Evolutionary conservation across 2,113 vertebrate genomes (phyloP), one percentile per base, ranked within the genome.

Genomic region (Arothron firmamentum): DNA sequence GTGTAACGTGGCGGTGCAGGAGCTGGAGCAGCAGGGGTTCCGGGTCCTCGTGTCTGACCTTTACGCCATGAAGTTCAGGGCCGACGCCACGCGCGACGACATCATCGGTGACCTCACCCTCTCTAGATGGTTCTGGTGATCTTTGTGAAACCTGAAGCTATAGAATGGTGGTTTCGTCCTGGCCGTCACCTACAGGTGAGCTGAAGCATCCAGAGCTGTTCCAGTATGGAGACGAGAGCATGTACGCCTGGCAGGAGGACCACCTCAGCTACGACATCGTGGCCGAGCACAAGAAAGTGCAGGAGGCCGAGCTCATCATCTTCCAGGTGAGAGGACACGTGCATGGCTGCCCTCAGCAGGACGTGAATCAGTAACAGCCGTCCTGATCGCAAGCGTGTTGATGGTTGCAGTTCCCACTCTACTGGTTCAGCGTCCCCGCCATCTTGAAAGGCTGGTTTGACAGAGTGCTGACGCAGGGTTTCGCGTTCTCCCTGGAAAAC

Each of bases 391-490:
- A 9, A 28, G 9, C 16, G 41, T 57, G 55, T 23, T 23, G 19
- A 9, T 12, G 19, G 25, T 56, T 5, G 23, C 86, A 94, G 94
- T 95, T 94, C 63, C 93, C 94, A 0, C 1, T 95, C 58, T 91
- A 93, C 58, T 95, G 94, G 94, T 92, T 92, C 67, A 90, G 91
- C 7, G 71, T 93, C 1, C 93, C 93, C 0, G 94, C 92, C 56
- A 91, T 94, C 75, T 77, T 94, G 82, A 95, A 94, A 74, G 94
- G 92, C 67, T 94, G 93, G 92, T 87, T 92, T 0, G 93, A 95
- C 31, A 65, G 93, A 11, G 91, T 94, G 7, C 56, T 95, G 3
- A 52, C 75, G 0, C 72, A 75, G 2, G 92, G 89, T 31, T 95
- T 94, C 3, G 92, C 93, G 31, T 95, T 87, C 71, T 79, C 83